Conservation (phyloP, 64 coral and sea anemone species). For the Hydrozoanthus tunicans region DNA sequence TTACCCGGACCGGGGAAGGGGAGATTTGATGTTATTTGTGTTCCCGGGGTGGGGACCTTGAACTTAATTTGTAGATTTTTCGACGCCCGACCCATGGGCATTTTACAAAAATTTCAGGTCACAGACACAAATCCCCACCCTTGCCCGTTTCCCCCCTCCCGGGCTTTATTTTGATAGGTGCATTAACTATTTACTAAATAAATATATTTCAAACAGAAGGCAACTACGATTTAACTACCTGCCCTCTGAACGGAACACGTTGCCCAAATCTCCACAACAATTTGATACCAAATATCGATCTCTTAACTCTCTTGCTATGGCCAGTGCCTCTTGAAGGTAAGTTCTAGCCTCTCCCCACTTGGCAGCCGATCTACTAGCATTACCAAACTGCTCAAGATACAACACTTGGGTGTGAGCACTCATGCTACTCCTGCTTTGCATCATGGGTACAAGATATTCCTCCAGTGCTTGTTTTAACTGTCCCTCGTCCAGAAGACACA, state of each 20-base stretch:
- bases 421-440: conserved; percentile 31
- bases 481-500: conserved; percentile 69
- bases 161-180: too few species aligned
- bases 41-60: too few species aligned
- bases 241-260: conserved; percentile 75
- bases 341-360: conserved; percentile 68
- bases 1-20: too few species aligned
- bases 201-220: background rate
- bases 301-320: conserved; percentile 34
- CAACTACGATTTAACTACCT: conserved; percentile 3
- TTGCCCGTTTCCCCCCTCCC: too few species aligned
- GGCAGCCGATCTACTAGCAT: conserved; percentile 68
- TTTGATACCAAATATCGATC: conserved; percentile 65
- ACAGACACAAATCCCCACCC: too few species aligned
- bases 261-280: conserved; percentile 75
- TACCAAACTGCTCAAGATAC: conserved; percentile 69
- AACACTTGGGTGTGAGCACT: conserved; percentile 21
- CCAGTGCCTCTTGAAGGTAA: conserved; percentile 61
- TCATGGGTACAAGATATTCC: conserved; percentile 46
- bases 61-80: too few species aligned
- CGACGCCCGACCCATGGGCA: too few species aligned
- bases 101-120: too few species aligned
- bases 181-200: too few species aligned
- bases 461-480: conserved; percentile 64
- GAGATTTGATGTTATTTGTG: too few species aligned